Conservation (phyloP, 1,140 invertebrate genomes). For the Dendrolimus punctatus region DNA sequence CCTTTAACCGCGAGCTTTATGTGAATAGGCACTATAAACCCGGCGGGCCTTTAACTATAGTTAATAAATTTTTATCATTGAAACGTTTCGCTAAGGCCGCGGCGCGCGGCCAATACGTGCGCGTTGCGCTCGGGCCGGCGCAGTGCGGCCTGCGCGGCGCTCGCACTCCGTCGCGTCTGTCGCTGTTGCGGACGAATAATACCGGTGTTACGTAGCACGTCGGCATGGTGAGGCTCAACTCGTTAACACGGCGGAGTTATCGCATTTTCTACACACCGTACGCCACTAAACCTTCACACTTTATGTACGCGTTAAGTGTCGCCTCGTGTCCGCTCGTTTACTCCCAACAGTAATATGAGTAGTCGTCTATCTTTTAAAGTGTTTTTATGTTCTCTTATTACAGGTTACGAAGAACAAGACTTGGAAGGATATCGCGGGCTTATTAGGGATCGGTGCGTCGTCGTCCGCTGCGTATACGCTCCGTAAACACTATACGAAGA, state of each 20-base stretch:
- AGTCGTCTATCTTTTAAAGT: neutral
- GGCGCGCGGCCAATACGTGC: neutral
- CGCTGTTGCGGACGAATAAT: slow-evolving; percentile 3
- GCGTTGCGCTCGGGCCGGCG: neutral
- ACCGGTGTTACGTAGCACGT: slow-evolving; percentile 9
- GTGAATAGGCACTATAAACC: slow-evolving; percentile 49
- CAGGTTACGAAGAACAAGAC: slow-evolving; percentile 98
- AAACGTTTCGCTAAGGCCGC: slow-evolving; percentile 26
- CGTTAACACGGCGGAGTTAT: slow-evolving; percentile 36
- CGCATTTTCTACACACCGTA: slow-evolving; percentile 14
- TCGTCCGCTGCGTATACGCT: slow-evolving; percentile 97
- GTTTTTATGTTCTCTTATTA: slow-evolving; percentile 8
- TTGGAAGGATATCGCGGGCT: slow-evolving; percentile 97
- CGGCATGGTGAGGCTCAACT: slow-evolving; percentile 35
- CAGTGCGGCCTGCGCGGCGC: slow-evolving; percentile 15
- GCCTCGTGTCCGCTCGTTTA: slow-evolving; percentile 24
- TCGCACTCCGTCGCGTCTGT: slow-evolving; percentile 11
- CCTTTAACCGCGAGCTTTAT: slow-evolving; percentile 42
- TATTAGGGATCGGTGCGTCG: slow-evolving; percentile 94
- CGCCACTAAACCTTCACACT: slow-evolving; percentile 29
- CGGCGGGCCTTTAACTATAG: slow-evolving; percentile 49
- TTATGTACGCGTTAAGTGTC: slow-evolving; percentile 30
- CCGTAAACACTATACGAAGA: slow-evolving; percentile 98
- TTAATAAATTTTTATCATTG: slow-evolving; percentile 66
- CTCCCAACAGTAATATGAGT: slow-evolving; percentile 17